Evolutionary conservation across 2,888 invertebrate species (phyloP), one percentile per base, ranked within the genome.

Genomic region (Crepidodera aurea): DNA sequence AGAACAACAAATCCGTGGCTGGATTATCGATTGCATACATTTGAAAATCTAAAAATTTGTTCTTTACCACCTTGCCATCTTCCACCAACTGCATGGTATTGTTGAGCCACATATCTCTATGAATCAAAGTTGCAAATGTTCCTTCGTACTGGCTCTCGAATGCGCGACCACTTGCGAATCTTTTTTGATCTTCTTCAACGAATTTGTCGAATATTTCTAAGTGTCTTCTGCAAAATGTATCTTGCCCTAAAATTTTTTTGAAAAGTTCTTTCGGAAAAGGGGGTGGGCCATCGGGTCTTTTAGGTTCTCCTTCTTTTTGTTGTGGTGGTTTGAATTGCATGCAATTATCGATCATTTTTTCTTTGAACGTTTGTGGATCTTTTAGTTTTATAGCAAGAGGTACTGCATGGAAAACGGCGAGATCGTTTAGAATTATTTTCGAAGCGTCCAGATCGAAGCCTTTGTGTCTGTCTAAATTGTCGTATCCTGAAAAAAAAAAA

Each of bases 401-500:
- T 15, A 85, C 75, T 0, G 86, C 85, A 71, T 87, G 87, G 68
- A 84, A 86, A 67, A 81, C 78, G 0, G 86, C 86, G 69, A 86
- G 69, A 34, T 83, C 78, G 40, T 78, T 73, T 0, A 86, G 69
- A 1, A 84, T 79, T 0, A 84, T 53, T 54, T 76, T 78, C 0
- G 83, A 79, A 40, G 84, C 82, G 0, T 79, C 77, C 29, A 83
- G 71, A 72, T 86, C 84, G 54, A 85, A 82, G 55, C 85, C 83
- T 57, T 73, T 70, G 40, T 78, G 73, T 19, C 87, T 81, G 60
- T 85, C 80, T 0, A 81, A 83, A 0, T 82, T 82, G 51, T 77
- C 80, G 66, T 82, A 87, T 0, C 84, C 85, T 10, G 15, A 18
- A 62, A 62, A 32, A 44, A 37, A 37, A 22, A 22, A 22, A n/a